A percentile compares a stretch with the other conserved stretches of the same genome.
Conservation (phyloP, 2,797 vertebrate genomes). For the Anas capensis region DNA sequence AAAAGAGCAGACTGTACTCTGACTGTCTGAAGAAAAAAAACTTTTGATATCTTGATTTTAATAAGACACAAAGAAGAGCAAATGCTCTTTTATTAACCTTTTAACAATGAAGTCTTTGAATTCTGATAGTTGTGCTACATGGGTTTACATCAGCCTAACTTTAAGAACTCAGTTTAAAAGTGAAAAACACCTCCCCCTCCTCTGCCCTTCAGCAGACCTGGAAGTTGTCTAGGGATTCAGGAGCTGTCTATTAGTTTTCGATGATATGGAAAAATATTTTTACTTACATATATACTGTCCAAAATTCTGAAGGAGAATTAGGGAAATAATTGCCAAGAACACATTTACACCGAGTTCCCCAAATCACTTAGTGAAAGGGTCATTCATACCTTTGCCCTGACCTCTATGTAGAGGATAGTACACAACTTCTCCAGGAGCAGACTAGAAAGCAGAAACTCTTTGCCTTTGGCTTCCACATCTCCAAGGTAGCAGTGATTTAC, state of each 20-base stretch:
- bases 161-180: not conserved
- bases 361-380: not conserved
- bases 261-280: not conserved
- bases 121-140: not conserved
- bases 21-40: not conserved
- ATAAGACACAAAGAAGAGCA: not conserved
- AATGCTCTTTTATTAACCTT: not conserved
- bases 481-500: not conserved
- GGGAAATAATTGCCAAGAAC: not conserved
- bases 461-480: not conserved
- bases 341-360: not conserved
- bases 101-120: not conserved
- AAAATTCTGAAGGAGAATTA: not conserved
- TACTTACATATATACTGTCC: not conserved
- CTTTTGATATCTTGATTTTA: not conserved
- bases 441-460: not conserved
- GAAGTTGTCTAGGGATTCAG: not conserved
- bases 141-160: not conserved
- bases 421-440: not conserved
- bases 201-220: not conserved
- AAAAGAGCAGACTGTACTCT: not conserved
- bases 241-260: slow-evolving; percentile 40
- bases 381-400: not conserved
- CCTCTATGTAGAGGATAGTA: not conserved
- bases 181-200: not conserved